Evolutionary conservation across 2,888 invertebrate species (phyloP), one percentile per base, ranked within the genome.

Genomic region (Drosophila antonietae): DNA sequence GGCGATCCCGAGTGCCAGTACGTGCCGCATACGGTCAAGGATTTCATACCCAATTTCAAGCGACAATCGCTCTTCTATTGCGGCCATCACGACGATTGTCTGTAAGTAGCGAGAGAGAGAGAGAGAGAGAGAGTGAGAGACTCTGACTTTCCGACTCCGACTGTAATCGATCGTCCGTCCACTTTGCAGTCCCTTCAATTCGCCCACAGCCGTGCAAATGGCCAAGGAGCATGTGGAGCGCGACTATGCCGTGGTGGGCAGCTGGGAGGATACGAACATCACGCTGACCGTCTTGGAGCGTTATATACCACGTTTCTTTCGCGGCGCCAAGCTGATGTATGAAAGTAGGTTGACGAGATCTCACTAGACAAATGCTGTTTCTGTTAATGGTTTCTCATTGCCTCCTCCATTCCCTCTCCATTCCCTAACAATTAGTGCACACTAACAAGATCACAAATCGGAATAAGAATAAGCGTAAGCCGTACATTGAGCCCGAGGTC

Each of bases 1-100:
- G 96, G 96, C 0, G 97, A 97, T 92, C 94, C 96, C 3, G 96
- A 97, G 92, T 97, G 97, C 88, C 95, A 95, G 75, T 97, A 96
- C 93, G 92, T 96, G 46, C 95, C 96, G 1, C 83, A 82, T 28
- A 73, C 88, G 1, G 61, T 89, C 3, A 81, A 65, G 47, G 97
- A 97, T 91, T 95, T 95, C 1, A 95, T 96, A 73, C 96, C 96
- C 0, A 97, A 97, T 92, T 97, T 96, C 88, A 94, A 97, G 60
- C 93, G 97, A 31, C 97, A 97, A 89, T 96, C 96, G 1, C 94
- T 97, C 84, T 97, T 97, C 93, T 97, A 97, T 93, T 98, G 97
- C 90, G 97, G 97, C 4, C 97, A 97, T 91, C 95, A 96, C 76
- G 95, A 95, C 49, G 95, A 96, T 80, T 97, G 96, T 95, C 95